phyloP scores from a whole-genome alignment of 1,140 invertebrate species.

The Solenopsis invicta region DNA sequence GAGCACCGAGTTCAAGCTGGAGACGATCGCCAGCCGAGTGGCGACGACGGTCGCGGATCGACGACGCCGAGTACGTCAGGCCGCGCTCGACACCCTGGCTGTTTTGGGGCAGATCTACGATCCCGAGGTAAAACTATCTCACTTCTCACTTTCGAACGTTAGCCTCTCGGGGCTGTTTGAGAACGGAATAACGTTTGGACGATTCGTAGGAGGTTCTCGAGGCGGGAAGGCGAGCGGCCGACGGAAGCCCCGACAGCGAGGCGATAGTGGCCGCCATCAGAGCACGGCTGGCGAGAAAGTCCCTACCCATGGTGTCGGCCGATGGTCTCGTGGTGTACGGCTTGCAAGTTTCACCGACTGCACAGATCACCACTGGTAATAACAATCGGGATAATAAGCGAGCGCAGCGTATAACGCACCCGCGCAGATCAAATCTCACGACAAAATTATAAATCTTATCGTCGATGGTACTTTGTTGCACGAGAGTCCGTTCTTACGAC shows the following conservation, averaged over 20 bases:
- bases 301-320: constrained; percentile 89
- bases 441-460: not conserved
- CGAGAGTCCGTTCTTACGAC: not conserved
- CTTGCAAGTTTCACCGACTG: constrained; percentile 85
- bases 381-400: constrained; percentile 41
- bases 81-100: constrained; percentile 93
- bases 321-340: constrained; percentile 91
- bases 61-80: constrained; percentile 92
- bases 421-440: constrained; percentile 18
- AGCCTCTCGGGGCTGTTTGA: not conserved
- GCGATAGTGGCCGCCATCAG: constrained; percentile 87
- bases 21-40: constrained; percentile 88
- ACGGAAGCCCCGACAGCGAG: constrained; percentile 83
- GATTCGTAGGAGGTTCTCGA: constrained; percentile 84
- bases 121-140: constrained; percentile 78
- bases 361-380: constrained; percentile 79
- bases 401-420: constrained; percentile 30
- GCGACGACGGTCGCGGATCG: constrained; percentile 89
- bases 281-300: constrained; percentile 89
- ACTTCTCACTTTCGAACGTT: not conserved
- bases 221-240: constrained; percentile 85
- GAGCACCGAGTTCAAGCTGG: constrained; percentile 92
- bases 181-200: not conserved
- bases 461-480: not conserved
- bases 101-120: constrained; percentile 92